Base-by-base conservation (phyloP, 2,797 vertebrate species). In the Takifugu rubripes region DNA sequence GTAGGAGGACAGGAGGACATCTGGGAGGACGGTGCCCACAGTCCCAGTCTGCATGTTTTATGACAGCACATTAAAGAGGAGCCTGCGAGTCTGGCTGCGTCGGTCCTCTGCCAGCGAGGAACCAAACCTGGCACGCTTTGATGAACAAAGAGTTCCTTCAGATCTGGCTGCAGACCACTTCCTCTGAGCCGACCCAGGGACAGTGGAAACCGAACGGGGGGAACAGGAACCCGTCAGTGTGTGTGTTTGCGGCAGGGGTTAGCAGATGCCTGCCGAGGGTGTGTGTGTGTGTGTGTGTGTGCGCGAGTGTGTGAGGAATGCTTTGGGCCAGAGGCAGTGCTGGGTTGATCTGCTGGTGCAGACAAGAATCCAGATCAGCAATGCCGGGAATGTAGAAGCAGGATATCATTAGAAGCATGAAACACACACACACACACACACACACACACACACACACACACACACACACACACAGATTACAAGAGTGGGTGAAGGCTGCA, bases 51-150 rank as follows among this genome's bases (percentile, higher is more conserved):
- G 78, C 84, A 63, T 81, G 85, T 84, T 88, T 90, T 88, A 88
- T 87, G 85, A 86, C 83, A 81, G 81, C 76, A 84, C 83, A 89
- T 88, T 89, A 89, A 88, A 88, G 88, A 85, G 88, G 87, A 89
- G 88, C 80, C 87, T 74, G 65, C 49, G 75, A 88, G 87, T 87
- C 88, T 88, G 64, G 83, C 70, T 77, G 80, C 82, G 82, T 83
- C 82, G 75, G 4, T 52, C 56, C 69, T 66, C 70, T 78, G 82
- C 84, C 84, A 84, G 68, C 66, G 43, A 85, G 77, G 78, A 82
- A 71, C 77, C 55, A 3, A 75, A 81, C 75, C 78, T 75, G 77
- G 74, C 75, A 78, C 66, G 68, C 70, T 81, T 78, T 79, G 56
- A 58, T 75, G 61, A 82, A 81, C 86, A 85, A 79, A 79, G 81